Conservation (phyloP, 37 sponge, comb jelly and placozoan species). For the Eunapius fragilis region DNA sequence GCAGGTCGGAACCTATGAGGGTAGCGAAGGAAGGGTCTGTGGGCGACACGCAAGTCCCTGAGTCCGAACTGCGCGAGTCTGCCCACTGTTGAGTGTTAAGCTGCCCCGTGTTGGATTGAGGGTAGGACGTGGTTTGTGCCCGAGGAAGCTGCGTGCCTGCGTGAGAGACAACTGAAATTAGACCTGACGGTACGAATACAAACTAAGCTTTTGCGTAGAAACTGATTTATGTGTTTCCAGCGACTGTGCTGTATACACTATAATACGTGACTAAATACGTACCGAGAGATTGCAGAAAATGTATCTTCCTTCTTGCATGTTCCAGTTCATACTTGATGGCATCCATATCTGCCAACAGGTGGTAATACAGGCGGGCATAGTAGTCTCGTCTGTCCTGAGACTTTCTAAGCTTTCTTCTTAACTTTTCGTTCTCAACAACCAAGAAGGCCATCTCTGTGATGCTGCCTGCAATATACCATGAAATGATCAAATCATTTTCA, state of each 20-base stretch:
- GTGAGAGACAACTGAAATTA: no score
- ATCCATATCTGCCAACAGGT: constrained; percentile 31
- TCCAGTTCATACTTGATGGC: constrained; percentile 28
- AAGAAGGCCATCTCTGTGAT: constrained; percentile 25
- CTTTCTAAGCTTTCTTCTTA: constrained; percentile 33
- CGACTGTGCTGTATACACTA: no score
- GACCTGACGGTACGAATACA: no score
- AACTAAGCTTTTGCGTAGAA: no score
- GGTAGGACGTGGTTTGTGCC: neutral
- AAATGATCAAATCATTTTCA: neutral
- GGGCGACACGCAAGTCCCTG: neutral
- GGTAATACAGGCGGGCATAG: constrained; percentile 53
- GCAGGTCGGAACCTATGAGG: neutral
- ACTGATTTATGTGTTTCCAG: no score
- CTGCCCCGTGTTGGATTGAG: neutral
- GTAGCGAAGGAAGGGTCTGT: neutral
- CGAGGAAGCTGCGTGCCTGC: neutral
- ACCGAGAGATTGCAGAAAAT: constrained; percentile 25
- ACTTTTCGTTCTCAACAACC: constrained; percentile 43
- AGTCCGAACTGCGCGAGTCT: neutral
- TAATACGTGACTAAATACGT: neutral
- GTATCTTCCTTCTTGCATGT: constrained; percentile 25
- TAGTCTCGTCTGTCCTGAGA: constrained; percentile 54
- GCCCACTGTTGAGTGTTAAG: neutral
- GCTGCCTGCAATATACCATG: neutral